These are phyloP conservation scores for Melanargia galathea DNA, from an alignment of 2,888 invertebrate species.

Conservation along the genomic window DNA sequence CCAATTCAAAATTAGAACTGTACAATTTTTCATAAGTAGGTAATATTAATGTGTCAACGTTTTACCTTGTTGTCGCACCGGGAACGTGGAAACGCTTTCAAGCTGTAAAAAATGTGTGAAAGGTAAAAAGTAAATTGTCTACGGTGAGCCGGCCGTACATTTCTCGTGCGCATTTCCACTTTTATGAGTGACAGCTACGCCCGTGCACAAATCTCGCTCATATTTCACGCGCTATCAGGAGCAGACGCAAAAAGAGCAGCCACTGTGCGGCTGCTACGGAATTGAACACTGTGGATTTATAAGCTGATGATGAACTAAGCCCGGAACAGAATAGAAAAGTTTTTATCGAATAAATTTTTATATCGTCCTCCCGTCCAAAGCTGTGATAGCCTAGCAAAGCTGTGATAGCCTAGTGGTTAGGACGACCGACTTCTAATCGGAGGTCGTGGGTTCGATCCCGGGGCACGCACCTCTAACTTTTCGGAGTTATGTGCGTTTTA, in stretches of 20 bases:
- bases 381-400: too few relatives aligned
- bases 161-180: slow-evolving; percentile 39
- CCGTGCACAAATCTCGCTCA: slow-evolving; percentile 42
- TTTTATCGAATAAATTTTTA: too few relatives aligned
- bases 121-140: slow-evolving; percentile 19
- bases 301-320: neutral
- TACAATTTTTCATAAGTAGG: too few relatives aligned
- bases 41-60: too few relatives aligned
- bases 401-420: too few relatives aligned
- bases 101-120: slow-evolving; percentile 11
- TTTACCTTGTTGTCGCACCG: neutral
- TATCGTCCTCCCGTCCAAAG: too few relatives aligned
- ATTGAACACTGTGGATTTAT: neutral
- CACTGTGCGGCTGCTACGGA: neutral
- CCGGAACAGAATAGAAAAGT: neutral
- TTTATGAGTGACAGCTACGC: slow-evolving; percentile 41
- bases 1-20: too few relatives aligned
- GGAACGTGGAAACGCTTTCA: neutral
- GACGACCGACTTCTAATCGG: too few relatives aligned
- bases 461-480: too few relatives aligned
- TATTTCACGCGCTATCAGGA: slow-evolving; percentile 43
- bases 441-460: too few relatives aligned
- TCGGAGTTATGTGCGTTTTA: too few relatives aligned
- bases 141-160: slow-evolving; percentile 22
- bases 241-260: slow-evolving; percentile 38